These are phyloP conservation scores for Caerostris darwini DNA, from an alignment of 1,140 invertebrate genomes.

Conservation along the genomic window DNA sequence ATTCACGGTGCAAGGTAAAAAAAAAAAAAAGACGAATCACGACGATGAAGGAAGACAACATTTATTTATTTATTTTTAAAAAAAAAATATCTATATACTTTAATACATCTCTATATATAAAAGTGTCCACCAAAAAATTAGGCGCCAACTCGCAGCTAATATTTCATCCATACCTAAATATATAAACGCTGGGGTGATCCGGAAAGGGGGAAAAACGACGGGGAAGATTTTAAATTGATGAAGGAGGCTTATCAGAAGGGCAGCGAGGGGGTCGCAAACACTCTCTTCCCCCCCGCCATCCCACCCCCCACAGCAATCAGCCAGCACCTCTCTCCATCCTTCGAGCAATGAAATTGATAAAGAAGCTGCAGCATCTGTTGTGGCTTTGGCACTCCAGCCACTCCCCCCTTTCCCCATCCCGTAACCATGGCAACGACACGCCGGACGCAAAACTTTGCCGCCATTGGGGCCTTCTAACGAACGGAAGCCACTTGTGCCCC, in stretches of 20 bases:
- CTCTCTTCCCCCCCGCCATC: not conserved
- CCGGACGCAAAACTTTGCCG: constrained; percentile 76
- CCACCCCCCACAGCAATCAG: constrained; percentile 14
- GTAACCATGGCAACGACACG: constrained; percentile 74
- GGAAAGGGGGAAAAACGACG: not conserved
- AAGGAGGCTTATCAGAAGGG: constrained; percentile 75
- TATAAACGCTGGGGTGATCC: constrained; percentile 61
- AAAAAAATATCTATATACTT: not conserved
- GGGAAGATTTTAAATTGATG: constrained; percentile 73
- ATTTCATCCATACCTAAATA: constrained; percentile 72
- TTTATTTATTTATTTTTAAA: no score
- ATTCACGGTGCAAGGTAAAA: no score
- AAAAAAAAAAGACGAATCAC: no score
- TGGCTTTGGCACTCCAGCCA: constrained; percentile 57
- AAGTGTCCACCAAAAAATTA: constrained; percentile 52
- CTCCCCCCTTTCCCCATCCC: not conserved
- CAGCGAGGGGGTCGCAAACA: not conserved
- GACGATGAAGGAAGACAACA: no score
- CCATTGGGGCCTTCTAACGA: constrained; percentile 73
- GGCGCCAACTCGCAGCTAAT: constrained; percentile 69
- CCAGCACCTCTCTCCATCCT: constrained; percentile 9
- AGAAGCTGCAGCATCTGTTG: constrained; percentile 77
- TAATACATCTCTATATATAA: constrained; percentile 20
- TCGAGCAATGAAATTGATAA: constrained; percentile 71
- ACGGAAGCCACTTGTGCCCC: constrained; percentile 49